Conservation (phyloP, 2,888 invertebrate genomes). For the Notodonta dromedarius region DNA sequence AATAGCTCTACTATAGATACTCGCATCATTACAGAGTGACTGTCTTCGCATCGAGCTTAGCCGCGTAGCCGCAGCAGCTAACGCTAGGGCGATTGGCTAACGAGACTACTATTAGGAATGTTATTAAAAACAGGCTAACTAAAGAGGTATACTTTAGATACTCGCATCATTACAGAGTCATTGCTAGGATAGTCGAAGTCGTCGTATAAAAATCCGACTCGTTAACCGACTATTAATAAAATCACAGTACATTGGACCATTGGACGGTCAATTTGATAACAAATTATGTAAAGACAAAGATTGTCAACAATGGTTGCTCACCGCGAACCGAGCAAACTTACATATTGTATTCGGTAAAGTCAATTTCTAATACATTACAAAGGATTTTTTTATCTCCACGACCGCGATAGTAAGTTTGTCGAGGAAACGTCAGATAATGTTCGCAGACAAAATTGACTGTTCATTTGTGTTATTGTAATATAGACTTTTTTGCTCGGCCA, state of each 20-base stretch:
- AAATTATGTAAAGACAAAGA: conserved; percentile 12
- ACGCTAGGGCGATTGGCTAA: too few species aligned
- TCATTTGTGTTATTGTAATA: conserved; percentile 14
- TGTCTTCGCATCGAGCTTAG: too few species aligned
- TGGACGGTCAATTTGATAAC: not conserved
- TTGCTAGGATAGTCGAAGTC: too few species aligned
- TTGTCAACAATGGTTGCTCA: conserved; percentile 33
- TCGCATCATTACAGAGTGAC: too few species aligned
- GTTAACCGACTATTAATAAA: too few species aligned
- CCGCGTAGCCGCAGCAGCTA: too few species aligned
- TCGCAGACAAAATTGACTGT: conserved; percentile 13
- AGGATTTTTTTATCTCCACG: conserved; percentile 11
- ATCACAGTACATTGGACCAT: not conserved
- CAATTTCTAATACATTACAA: conserved; percentile 18
- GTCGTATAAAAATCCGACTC: too few species aligned
- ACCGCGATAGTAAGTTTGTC: conserved; percentile 35
- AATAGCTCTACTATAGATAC: too few species aligned
- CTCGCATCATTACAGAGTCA: too few species aligned
- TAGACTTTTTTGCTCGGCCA: not conserved
- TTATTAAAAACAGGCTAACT: too few species aligned
- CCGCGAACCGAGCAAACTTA: conserved; percentile 30
- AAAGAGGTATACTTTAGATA: too few species aligned
- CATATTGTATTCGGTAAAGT: conserved; percentile 19
- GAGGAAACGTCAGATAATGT: conserved; percentile 36
- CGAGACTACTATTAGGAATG: too few species aligned